Conservation (phyloP, 2,888 invertebrate genomes). For the Agonum fuliginosum region DNA sequence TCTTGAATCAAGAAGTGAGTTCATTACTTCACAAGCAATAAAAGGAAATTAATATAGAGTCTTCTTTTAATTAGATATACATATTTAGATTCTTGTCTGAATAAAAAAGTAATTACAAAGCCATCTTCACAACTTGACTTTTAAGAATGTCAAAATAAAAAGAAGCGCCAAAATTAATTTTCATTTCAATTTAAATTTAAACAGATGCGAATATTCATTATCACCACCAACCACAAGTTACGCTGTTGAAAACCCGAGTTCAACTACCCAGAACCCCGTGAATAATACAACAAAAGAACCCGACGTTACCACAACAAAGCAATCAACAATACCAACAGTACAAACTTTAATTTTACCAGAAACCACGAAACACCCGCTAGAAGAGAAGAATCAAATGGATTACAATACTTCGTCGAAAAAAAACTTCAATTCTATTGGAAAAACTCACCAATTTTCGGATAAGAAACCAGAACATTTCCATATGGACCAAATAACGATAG, state of each 20-base stretch:
- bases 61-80: background rate
- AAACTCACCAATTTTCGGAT: conserved; percentile 55
- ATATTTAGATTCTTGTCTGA: background rate
- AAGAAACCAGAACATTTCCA: conserved; percentile 36
- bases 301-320: background rate
- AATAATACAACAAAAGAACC: conserved; percentile 32
- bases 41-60: background rate
- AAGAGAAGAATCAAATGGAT: conserved; percentile 19
- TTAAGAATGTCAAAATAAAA: background rate
- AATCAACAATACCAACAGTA: background rate
- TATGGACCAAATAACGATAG: conserved; percentile 48
- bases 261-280: background rate
- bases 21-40: background rate
- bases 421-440: conserved; percentile 54
- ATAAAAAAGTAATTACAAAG: conserved; percentile 13
- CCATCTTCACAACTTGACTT: background rate
- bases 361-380: conserved; percentile 21
- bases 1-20: background rate
- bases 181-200: background rate
- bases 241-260: background rate
- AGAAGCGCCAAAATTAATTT: background rate
- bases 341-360: no score
- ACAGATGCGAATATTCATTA: conserved; percentile 26
- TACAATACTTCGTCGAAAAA: conserved; percentile 49
- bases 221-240: background rate